phyloP scores from a whole-genome alignment of 2,888 invertebrate species.

The Sturmia bella region DNA sequence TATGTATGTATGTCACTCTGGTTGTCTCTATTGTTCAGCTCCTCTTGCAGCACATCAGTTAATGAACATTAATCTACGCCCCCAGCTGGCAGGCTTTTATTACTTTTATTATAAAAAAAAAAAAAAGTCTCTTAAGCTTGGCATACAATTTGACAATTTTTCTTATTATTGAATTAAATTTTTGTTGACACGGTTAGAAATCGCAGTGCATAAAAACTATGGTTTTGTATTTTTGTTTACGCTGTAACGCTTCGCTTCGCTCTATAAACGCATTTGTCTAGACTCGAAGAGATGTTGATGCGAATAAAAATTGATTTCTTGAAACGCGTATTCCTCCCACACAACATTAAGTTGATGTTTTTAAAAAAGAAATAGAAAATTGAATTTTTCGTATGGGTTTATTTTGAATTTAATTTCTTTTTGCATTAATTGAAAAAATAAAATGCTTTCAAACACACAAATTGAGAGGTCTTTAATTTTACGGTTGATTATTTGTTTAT shows the following conservation, averaged over 20 bases:
- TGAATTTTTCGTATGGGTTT: conserved; percentile 30
- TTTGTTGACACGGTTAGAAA: conserved; percentile 17
- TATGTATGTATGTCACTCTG: conserved; percentile 13
- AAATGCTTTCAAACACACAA: conserved; percentile 10
- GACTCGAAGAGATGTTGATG: conserved; percentile 32
- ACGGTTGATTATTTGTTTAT: neutral
- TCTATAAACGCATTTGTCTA: conserved; percentile 44
- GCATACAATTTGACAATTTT: too few relatives aligned
- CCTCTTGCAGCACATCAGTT: conserved; percentile 54
- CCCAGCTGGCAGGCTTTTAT: conserved; percentile 42
- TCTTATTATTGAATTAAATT: too few relatives aligned
- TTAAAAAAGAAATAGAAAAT: conserved; percentile 16
- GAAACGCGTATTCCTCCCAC: conserved; percentile 60
- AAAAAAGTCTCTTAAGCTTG: too few relatives aligned
- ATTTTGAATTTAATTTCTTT: neutral
- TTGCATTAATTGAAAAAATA: conserved; percentile 2
- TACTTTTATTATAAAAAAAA: neutral
- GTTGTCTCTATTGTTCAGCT: conserved; percentile 16
- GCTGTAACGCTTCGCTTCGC: neutral
- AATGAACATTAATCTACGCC: conserved; percentile 61
- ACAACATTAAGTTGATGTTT: conserved; percentile 31
- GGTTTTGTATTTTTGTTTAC: conserved; percentile 4
- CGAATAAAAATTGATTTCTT: conserved; percentile 45
- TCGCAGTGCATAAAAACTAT: conserved; percentile 31
- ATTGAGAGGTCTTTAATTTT: conserved; percentile 11